These are phyloP conservation scores for Coracias cyanogaster DNA, from an alignment of 2,797 vertebrate species.

Conservation along the genomic window DNA sequence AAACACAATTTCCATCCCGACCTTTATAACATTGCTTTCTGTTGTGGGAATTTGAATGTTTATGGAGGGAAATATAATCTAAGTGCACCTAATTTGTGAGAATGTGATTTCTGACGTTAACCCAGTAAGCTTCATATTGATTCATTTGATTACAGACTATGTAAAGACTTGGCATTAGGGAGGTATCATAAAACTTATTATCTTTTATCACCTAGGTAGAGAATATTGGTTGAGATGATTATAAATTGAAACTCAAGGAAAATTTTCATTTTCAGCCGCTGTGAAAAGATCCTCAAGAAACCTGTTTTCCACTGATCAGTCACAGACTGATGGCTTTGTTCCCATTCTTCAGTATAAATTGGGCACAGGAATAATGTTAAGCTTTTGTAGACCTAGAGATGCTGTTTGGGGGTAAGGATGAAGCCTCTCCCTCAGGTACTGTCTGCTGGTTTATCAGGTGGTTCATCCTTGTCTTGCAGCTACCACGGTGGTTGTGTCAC, in stretches of 20 bases:
- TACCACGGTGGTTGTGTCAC: rapidly evolving
- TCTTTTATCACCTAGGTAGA: slow-evolving; percentile 69
- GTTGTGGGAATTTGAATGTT: slow-evolving; percentile 60
- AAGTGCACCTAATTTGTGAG: slow-evolving; percentile 40
- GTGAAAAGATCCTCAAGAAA: not conserved
- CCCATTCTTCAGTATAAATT: not conserved
- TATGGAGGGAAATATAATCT: not conserved
- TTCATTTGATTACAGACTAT: slow-evolving; percentile 68
- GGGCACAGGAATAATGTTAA: not conserved
- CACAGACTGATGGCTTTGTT: not conserved
- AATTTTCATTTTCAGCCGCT: slow-evolving; percentile 47
- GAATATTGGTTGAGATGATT: slow-evolving; percentile 49
- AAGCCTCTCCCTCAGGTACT: not conserved
- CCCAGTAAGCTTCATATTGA: slow-evolving; percentile 58
- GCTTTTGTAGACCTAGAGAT: not conserved
- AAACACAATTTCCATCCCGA: slow-evolving; percentile 66
- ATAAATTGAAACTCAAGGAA: slow-evolving; percentile 57
- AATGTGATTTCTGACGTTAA: slow-evolving; percentile 47
- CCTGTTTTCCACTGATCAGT: not conserved
- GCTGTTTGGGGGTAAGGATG: not conserved
- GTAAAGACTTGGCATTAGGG: slow-evolving; percentile 66
- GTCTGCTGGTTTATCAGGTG: not conserved
- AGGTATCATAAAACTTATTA: slow-evolving; percentile 60
- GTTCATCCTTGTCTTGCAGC: not conserved
- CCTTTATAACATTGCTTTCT: slow-evolving; percentile 59